Evolutionary conservation across 2,113 vertebrate species (phyloP).

Genomic region (Shinisaurus crocodilurus): DNA sequence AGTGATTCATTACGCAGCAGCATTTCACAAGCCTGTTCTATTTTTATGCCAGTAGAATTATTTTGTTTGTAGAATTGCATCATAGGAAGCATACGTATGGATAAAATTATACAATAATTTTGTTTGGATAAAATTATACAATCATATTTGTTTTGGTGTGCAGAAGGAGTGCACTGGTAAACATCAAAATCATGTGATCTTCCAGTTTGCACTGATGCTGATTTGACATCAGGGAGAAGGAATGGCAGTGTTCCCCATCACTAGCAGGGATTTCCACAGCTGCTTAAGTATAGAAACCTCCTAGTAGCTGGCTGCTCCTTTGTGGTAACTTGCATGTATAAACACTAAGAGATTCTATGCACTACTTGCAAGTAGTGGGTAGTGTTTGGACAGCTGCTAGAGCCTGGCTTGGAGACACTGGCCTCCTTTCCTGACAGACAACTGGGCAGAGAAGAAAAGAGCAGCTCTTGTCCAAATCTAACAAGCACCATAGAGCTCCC

Average conservation of each 20-base stretch:
- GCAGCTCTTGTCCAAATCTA: slow-evolving; percentile 28
- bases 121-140: not conserved
- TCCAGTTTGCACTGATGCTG: not conserved
- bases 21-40: not conserved
- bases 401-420: slow-evolving; percentile 6
- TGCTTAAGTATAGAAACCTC: not conserved
- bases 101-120: not conserved
- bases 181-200: not conserved
- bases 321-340: not conserved
- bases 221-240: not conserved
- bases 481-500: slow-evolving; percentile 21
- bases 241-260: not conserved
- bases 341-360: not conserved
- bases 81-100: not conserved
- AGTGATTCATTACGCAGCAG: not conserved
- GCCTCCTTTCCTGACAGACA: slow-evolving; percentile 19
- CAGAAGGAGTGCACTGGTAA: not conserved
- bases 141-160: not conserved
- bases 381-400: slow-evolving; percentile 25
- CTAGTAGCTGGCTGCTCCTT: not conserved
- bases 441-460: slow-evolving; percentile 28
- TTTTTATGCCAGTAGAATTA: not conserved
- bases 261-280: not conserved
- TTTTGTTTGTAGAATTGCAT: not conserved
- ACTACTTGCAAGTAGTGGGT: not conserved